These are phyloP conservation scores for Drosophila nebulosa DNA, from an alignment of 1,140 invertebrate species.

Conservation along the genomic window DNA sequence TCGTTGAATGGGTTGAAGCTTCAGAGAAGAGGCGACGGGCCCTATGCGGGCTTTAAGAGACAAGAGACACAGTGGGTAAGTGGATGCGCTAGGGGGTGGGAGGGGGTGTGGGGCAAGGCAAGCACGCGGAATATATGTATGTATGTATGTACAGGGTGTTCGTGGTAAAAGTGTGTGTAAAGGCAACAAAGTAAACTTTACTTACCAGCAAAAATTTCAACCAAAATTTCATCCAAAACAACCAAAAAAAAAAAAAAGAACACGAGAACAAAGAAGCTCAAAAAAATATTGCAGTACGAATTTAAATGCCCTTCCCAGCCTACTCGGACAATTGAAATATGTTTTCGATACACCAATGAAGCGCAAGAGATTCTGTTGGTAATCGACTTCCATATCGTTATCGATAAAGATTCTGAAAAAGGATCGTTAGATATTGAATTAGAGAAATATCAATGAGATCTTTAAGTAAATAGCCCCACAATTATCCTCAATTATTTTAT, in stretches of 20 bases:
- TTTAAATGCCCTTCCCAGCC: neutral
- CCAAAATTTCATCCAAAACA: neutral
- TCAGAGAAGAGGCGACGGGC: neutral
- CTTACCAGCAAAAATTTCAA: neutral
- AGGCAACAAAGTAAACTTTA: conserved; percentile 36
- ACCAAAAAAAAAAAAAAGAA: neutral
- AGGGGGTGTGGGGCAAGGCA: no score
- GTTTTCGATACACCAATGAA: no score
- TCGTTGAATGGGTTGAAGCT: neutral
- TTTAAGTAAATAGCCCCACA: no score
- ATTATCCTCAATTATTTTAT: no score
- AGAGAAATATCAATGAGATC: no score
- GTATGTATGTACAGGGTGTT: neutral
- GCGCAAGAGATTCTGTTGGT: no score
- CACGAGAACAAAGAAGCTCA: neutral
- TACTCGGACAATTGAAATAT: neutral
- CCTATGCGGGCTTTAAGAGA: neutral
- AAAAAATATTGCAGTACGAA: neutral
- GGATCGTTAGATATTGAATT: no score
- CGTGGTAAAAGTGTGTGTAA: neutral
- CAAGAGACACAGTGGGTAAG: no score
- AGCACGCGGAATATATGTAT: neutral
- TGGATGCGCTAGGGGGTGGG: no score
- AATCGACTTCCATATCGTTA: no score
- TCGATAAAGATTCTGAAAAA: no score